Percentiles rank a stretch among this genome's conserved stretches.
phyloP scores from a whole-genome alignment of 1,140 invertebrate genomes.

The Lethrus apterus region DNA sequence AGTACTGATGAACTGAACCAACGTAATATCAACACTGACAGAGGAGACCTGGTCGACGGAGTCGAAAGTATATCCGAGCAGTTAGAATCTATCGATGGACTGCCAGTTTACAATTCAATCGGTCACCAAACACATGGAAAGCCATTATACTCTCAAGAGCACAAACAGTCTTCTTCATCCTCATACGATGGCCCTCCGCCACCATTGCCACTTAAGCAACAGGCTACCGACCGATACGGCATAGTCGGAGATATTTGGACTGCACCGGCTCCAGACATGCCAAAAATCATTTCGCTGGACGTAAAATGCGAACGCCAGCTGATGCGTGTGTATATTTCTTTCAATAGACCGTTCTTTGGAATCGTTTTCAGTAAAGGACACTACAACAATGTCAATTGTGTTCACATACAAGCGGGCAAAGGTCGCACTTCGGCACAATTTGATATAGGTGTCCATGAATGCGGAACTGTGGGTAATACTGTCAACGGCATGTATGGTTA shows the following conservation, averaged over 20 bases:
- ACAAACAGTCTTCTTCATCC: constrained; percentile 27
- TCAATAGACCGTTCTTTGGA: constrained; percentile 91
- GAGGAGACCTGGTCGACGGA: constrained; percentile 28
- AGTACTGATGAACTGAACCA: constrained; percentile 49
- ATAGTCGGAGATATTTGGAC: constrained; percentile 67
- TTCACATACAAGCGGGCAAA: constrained; percentile 80
- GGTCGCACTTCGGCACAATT: constrained; percentile 81
- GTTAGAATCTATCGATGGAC: constrained; percentile 54
- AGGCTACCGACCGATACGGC: constrained; percentile 52
- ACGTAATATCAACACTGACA: constrained; percentile 25
- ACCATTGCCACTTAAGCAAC: constrained; percentile 49
- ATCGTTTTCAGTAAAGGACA: constrained; percentile 91
- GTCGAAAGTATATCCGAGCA: constrained; percentile 49
- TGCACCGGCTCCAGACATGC: constrained; percentile 72
- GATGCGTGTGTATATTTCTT: constrained; percentile 87
- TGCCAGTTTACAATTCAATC: constrained; percentile 46
- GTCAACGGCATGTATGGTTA: constrained; percentile 80
- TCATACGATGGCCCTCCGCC: constrained; percentile 61
- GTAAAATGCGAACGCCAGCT: constrained; percentile 91
- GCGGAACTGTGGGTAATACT: constrained; percentile 85
- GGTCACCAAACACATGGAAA: constrained; percentile 38
- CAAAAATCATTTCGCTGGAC: constrained; percentile 83
- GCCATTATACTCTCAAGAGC: constrained; percentile 34
- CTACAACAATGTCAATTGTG: constrained; percentile 86
- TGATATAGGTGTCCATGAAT: constrained; percentile 83